These are phyloP conservation scores for Elephas maximus DNA, from an alignment of 2,113 vertebrate species.

Conservation along the genomic window DNA sequence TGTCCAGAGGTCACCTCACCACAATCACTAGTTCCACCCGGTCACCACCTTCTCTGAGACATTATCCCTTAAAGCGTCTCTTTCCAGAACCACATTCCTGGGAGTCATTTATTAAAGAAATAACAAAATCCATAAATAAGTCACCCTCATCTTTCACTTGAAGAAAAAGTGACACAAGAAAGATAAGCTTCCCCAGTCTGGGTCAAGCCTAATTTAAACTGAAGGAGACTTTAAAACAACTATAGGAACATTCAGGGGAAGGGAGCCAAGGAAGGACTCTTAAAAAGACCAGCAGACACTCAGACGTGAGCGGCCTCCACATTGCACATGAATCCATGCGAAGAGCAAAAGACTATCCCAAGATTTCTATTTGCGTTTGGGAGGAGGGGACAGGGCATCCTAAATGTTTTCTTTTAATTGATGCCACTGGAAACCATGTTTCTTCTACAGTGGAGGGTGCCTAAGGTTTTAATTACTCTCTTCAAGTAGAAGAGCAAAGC, in stretches of 20 bases:
- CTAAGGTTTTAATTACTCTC: not conserved
- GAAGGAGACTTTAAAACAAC: conserved; percentile 31
- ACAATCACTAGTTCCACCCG: not conserved
- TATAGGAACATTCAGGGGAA: not conserved
- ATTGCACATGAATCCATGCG: not conserved
- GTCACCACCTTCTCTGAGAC: not conserved
- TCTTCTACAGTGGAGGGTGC: not conserved
- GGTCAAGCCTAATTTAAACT: conserved; percentile 17
- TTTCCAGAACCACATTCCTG: not conserved
- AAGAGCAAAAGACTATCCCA: not conserved
- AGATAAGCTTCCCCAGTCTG: not conserved
- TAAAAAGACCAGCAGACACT: not conserved
- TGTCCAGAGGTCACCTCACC: not conserved
- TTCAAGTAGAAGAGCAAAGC: conserved; percentile 32
- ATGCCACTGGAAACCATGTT: conserved; percentile 37
- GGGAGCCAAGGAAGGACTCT: not conserved
- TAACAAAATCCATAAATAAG: conserved; percentile 46
- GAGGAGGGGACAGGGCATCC: not conserved
- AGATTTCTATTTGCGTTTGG: not conserved
- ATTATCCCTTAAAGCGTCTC: not conserved
- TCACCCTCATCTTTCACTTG: conserved; percentile 50
- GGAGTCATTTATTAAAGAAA: conserved; percentile 54
- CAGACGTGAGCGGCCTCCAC: not conserved
- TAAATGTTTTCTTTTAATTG: not conserved
- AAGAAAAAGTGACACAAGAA: conserved; percentile 47